These are phyloP conservation scores for Caerostris darwini DNA, from an alignment of 1,140 invertebrate species.

Conservation along the genomic window DNA sequence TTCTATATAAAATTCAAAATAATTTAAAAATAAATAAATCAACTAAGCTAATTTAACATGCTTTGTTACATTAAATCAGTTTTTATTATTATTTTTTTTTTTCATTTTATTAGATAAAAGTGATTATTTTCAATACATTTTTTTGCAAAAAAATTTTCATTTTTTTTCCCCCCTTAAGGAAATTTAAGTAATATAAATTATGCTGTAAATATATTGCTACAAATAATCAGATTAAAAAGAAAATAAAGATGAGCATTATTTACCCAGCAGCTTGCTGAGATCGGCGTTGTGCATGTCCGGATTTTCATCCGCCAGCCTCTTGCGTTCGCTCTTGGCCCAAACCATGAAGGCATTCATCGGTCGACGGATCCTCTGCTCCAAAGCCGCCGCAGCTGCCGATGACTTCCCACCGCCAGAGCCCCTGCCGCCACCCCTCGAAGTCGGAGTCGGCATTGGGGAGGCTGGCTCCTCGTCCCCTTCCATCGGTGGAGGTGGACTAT, in stretches of 20 bases:
- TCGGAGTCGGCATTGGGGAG: constrained; percentile 43
- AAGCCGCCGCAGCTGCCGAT: constrained; percentile 13
- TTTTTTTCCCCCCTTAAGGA: too few relatives aligned
- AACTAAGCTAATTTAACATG: too few relatives aligned
- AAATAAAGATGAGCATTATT: constrained; percentile 56
- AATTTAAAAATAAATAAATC: too few relatives aligned
- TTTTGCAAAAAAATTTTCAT: too few relatives aligned
- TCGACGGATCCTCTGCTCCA: constrained; percentile 79
- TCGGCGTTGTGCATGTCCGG: constrained; percentile 81
- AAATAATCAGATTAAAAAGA: background rate
- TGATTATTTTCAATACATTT: too few relatives aligned
- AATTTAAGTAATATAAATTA: too few relatives aligned
- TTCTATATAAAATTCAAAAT: too few relatives aligned
- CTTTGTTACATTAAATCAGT: too few relatives aligned
- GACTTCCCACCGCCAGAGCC: constrained; percentile 46
- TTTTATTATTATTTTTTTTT: too few relatives aligned
- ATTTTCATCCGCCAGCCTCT: constrained; percentile 81
- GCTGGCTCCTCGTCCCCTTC: constrained; percentile 46
- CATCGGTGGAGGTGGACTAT: constrained; percentile 31
- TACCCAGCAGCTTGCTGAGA: constrained; percentile 81
- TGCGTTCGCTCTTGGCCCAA: constrained; percentile 81
- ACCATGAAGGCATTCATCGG: constrained; percentile 82
- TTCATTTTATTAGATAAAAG: too few relatives aligned
- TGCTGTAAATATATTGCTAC: too few relatives aligned
- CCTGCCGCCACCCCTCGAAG: constrained; percentile 35